phyloP scores from a whole-genome alignment of 2,888 invertebrate species.

The Cremastinae sp. region DNA sequence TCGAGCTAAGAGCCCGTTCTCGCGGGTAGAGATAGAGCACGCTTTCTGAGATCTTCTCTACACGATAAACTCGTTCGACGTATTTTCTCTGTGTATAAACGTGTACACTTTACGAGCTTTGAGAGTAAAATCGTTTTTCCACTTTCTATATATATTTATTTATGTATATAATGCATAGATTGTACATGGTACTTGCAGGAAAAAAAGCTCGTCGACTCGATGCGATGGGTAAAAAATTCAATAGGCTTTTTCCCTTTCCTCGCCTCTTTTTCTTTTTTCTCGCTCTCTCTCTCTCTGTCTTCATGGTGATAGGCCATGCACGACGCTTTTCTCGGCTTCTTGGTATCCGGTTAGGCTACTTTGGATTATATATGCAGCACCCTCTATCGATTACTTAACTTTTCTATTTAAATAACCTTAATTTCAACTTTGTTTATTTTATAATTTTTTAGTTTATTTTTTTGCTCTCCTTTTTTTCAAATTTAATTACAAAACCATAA shows the following conservation, averaged over 20 bases:
- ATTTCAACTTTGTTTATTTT: constrained; percentile 26
- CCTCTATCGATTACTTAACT: constrained; percentile 55
- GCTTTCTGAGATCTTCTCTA: constrained; percentile 69
- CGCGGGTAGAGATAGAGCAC: constrained; percentile 71
- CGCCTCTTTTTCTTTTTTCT: constrained; percentile 1
- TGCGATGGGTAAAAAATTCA: constrained; percentile 48
- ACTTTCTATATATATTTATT: constrained; percentile 3
- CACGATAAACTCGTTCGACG: constrained; percentile 75
- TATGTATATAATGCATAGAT: neutral
- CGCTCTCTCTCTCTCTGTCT: constrained; percentile 6
- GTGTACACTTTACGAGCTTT: constrained; percentile 67
- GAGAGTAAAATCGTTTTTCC: constrained; percentile 18
- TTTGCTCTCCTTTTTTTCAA: no score
- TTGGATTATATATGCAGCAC: no score
- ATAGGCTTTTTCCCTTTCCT: constrained; percentile 32
- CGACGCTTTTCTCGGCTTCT: constrained; percentile 20
- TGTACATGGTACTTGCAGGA: constrained; percentile 5
- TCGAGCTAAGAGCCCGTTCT: constrained; percentile 10
- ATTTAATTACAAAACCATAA: no score
- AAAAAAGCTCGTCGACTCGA: constrained; percentile 23
- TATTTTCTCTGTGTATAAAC: constrained; percentile 65
- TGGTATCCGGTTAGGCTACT: constrained; percentile 60
- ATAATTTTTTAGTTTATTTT: no score
- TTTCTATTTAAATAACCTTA: constrained; percentile 64
- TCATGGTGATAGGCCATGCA: constrained; percentile 47